Evolutionary conservation across 2,888 invertebrate species (phyloP).

Genomic region (Lypha dubia): DNA sequence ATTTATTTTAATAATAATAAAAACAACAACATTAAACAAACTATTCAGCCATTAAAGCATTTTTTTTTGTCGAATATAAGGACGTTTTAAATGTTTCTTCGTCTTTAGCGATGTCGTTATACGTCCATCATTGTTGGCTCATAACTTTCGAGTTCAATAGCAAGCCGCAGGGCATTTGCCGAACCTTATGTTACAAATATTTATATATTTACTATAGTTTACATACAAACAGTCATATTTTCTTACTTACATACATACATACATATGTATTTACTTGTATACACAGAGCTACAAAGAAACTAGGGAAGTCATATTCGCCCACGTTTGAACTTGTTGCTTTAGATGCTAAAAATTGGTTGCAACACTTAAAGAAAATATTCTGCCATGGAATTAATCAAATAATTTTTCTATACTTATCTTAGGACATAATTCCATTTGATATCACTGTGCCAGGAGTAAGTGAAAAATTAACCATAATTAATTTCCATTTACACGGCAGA

Average conservation of each 20-base stretch:
- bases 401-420: no score
- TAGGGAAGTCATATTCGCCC: conserved; percentile 81
- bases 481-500: no score
- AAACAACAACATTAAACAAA: conserved; percentile 40
- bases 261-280: not conserved
- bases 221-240: conserved; percentile 20
- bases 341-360: not conserved
- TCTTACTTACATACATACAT: conserved; percentile 8
- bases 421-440: no score
- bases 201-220: conserved; percentile 43
- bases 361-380: conserved; percentile 34
- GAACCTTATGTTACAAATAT: conserved; percentile 77
- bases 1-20: conserved; percentile 25
- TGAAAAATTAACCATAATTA: no score
- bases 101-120: conserved; percentile 74
- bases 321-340: conserved; percentile 77
- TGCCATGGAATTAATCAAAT: not conserved
- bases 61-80: conserved; percentile 60
- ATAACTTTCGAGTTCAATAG: conserved; percentile 83
- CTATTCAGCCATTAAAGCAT: conserved; percentile 66
- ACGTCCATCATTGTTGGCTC: conserved; percentile 82
- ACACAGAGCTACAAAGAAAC: conserved; percentile 13
- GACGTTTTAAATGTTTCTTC: conserved; percentile 72
- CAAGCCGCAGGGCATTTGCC: conserved; percentile 83
- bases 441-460: no score